Evolutionary conservation across 2,888 invertebrate species (phyloP), one percentile per base, ranked within the genome.

Genomic region (Branchipolynoe longqiensis): DNA sequence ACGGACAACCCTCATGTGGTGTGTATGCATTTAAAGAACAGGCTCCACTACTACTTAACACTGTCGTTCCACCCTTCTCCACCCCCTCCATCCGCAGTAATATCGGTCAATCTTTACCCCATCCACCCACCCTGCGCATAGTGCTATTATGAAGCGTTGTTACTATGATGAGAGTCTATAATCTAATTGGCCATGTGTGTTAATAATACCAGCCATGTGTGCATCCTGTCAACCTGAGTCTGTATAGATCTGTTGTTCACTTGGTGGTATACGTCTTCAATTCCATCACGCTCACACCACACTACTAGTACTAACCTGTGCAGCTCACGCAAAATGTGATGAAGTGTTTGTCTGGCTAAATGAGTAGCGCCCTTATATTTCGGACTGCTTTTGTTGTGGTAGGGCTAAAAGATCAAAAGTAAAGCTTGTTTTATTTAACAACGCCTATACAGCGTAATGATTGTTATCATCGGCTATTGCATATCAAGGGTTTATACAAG

Each of bases 81-180:
- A 33, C 62, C 62, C 69, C n/a, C n/a, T n/a, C n/a, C n/a, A n/a
- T n/a, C n/a, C 12, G 0, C 36, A 69, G 36, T 78, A 78, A 40
- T 25, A 78, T 54, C 48, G 69, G 69, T 69, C 38, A 36, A 36
- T 69, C 33, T 54, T 28, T 62, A n/a, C n/a, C n/a, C n/a, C n/a
- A n/a, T n/a, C n/a, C n/a, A n/a, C n/a, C n/a, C n/a, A n/a, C n/a
- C n/a, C n/a, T n/a, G n/a, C 28, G 78, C 78, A 41, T 78, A 78
- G 78, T 78, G 78, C 78, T 78, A 78, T n/a, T n/a, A n/a, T n/a
- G n/a, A 78, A 69, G 69, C 69, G 69, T 69, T 38, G 69, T 69
- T 25, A 69, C 38, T 36, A 69, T n/a, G n/a, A n/a, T n/a, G n/a
- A n/a, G n/a, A n/a, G n/a, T n/a, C n/a, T n/a, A 69, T 38, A 18